Evolutionary conservation across 2,113 vertebrate species (phyloP).

Genomic region (Cyprinus carpio): DNA sequence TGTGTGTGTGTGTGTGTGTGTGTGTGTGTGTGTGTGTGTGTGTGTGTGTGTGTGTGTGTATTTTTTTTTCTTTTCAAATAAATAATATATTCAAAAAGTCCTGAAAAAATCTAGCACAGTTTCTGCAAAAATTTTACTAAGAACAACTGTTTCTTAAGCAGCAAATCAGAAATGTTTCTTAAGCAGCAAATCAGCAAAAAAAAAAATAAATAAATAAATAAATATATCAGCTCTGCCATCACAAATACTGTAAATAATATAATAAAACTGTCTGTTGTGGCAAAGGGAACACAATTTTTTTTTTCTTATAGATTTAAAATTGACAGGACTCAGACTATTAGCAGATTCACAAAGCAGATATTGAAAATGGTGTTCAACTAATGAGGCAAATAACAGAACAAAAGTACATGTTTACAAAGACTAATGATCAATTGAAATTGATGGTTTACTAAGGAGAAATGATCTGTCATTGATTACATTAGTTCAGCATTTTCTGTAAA

Average conservation of each 20-base stretch:
- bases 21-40: no score
- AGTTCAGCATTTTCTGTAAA: slow-evolving; percentile 5
- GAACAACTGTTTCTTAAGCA: no score
- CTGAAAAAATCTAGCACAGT: background rate
- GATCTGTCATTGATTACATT: background rate
- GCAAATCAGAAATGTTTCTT: background rate
- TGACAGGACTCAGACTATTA: background rate
- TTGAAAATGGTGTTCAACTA: slow-evolving; percentile 4
- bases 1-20: no score
- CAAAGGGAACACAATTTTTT: background rate
- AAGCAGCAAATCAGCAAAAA: no score
- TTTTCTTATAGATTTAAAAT: background rate
- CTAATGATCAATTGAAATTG: background rate
- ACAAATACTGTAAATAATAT: background rate
- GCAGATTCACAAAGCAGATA: slow-evolving; percentile 3
- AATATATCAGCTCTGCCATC: no score
- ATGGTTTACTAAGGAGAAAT: background rate
- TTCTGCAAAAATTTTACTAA: no score
- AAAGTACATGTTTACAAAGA: slow-evolving; percentile 15
- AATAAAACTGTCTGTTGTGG: background rate
- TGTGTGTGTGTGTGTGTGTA: no score
- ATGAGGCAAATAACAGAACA: slow-evolving; percentile 23
- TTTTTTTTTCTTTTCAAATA: no score
- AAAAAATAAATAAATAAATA: no score
- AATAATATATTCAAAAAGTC: no score